Conservation (phyloP, 2,888 invertebrate genomes). For the Oscheius sp. region DNA sequence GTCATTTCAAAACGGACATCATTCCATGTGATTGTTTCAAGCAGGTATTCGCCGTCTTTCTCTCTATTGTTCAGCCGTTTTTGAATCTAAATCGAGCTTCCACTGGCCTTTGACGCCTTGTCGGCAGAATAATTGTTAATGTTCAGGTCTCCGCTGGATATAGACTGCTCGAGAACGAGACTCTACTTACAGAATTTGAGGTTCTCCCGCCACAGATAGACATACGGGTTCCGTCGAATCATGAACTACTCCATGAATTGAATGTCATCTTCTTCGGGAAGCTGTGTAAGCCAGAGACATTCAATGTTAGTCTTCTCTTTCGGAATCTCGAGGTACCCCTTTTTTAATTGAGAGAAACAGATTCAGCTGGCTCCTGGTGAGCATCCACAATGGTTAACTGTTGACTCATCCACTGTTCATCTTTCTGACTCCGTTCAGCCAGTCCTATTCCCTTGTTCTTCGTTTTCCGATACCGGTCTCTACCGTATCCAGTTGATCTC, state of each 20-base stretch:
- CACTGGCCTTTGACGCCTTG: background rate
- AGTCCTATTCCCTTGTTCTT: slow-evolving; percentile 50
- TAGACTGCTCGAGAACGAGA: slow-evolving; percentile 40
- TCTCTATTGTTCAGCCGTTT: background rate
- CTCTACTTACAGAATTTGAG: slow-evolving; percentile 34
- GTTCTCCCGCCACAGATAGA: slow-evolving; percentile 45
- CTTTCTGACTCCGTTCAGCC: slow-evolving; percentile 41
- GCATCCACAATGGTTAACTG: background rate
- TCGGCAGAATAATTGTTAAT: background rate
- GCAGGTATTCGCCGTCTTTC: too few relatives aligned
- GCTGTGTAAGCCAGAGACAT: slow-evolving; percentile 43
- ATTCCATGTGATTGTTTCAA: slow-evolving; percentile 50
- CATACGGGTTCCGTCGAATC: slow-evolving; percentile 43
- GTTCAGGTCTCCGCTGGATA: slow-evolving; percentile 45
- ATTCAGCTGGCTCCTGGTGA: slow-evolving; percentile 46
- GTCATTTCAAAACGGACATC: slow-evolving; percentile 47
- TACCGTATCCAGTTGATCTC: slow-evolving; percentile 49
- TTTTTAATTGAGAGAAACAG: slow-evolving; percentile 1
- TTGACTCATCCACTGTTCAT: slow-evolving; percentile 12
- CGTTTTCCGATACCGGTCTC: slow-evolving; percentile 51
- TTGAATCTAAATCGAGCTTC: background rate
- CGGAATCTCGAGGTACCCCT: slow-evolving; percentile 43
- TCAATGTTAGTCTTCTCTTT: slow-evolving; percentile 38
- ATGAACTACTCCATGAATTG: slow-evolving; percentile 51
- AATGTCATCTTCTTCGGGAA: slow-evolving; percentile 42